Evolutionary conservation across 2,888 invertebrate species (phyloP).

Genomic region (Coleophora flavipennella): DNA sequence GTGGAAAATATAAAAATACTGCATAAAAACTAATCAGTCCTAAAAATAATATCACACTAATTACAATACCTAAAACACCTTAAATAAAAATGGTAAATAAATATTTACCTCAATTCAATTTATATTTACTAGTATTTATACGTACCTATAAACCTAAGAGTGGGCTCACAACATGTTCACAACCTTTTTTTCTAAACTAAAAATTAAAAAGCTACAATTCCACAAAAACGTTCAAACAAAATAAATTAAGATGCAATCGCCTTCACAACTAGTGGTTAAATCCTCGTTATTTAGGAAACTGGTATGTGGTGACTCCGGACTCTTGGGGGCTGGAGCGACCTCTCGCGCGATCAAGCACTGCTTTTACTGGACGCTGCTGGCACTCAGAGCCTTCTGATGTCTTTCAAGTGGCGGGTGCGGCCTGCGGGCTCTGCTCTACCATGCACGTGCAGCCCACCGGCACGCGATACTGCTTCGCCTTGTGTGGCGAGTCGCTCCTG

Average conservation of each 20-base stretch:
- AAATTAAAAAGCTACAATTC: slow-evolving; percentile 11
- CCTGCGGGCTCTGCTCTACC: slow-evolving; percentile 26
- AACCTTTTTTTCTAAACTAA: slow-evolving; percentile 1
- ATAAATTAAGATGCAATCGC: slow-evolving; percentile 9
- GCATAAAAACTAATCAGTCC: too few relatives aligned
- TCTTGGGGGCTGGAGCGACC: too few relatives aligned
- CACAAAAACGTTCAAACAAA: slow-evolving; percentile 6
- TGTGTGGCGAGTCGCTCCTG: slow-evolving; percentile 14
- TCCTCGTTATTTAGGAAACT: background rate
- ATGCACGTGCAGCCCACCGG: slow-evolving; percentile 60
- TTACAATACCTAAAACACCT: too few relatives aligned
- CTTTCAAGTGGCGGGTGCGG: slow-evolving; percentile 14
- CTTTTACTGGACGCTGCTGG: background rate
- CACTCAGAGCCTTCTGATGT: slow-evolving; percentile 1
- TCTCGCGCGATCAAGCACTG: too few relatives aligned
- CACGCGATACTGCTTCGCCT: slow-evolving; percentile 27
- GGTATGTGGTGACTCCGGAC: too few relatives aligned
- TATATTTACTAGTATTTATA: too few relatives aligned
- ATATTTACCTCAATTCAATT: too few relatives aligned
- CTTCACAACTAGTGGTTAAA: slow-evolving; percentile 18
- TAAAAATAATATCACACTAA: too few relatives aligned
- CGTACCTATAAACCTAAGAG: too few relatives aligned
- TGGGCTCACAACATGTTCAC: too few relatives aligned
- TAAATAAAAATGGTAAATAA: too few relatives aligned
- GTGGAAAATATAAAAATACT: too few relatives aligned